Percentiles rank a stretch among this genome's conserved stretches.
Evolutionary conservation across 2,797 vertebrate species (phyloP).

Genomic region (Platalea minor): DNA sequence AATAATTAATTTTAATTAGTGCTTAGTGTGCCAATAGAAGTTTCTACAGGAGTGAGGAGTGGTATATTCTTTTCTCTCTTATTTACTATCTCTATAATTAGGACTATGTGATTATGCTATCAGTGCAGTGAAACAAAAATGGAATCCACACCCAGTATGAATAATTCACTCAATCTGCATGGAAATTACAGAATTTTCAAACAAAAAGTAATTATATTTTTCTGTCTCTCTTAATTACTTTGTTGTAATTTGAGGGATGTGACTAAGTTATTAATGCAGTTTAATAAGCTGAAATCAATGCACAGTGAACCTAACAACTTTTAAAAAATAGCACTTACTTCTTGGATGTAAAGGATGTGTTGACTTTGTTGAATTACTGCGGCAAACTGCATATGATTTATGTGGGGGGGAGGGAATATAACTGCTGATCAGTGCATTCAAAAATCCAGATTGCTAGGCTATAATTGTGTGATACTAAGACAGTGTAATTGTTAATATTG

Average conservation of each 20-base stretch:
- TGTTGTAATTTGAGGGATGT: constrained; percentile 29
- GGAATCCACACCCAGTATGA: constrained; percentile 25
- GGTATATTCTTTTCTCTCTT: not conserved
- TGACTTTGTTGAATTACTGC: not conserved
- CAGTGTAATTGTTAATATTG: not conserved
- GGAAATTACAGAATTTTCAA: constrained; percentile 49
- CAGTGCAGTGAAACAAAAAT: constrained; percentile 11
- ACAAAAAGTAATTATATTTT: constrained; percentile 52
- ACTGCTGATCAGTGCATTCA: not conserved
- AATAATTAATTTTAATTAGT: constrained; percentile 19
- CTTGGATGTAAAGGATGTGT: not conserved
- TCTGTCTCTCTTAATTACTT: constrained; percentile 48
- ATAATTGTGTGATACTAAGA: not conserved
- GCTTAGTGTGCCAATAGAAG: not conserved
- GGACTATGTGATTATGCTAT: constrained; percentile 24
- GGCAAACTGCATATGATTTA: not conserved
- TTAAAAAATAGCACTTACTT: not conserved
- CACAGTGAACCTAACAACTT: not conserved
- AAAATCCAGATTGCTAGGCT: not conserved
- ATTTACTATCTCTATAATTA: constrained; percentile 52
- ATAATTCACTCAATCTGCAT: constrained; percentile 23
- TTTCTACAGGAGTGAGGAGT: not conserved
- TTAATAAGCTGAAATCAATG: not conserved
- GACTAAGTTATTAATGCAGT: constrained; percentile 11
- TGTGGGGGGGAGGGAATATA: not conserved